phyloP scores from a whole-genome alignment of 2,797 vertebrate genomes.

The Mus spretus region DNA sequence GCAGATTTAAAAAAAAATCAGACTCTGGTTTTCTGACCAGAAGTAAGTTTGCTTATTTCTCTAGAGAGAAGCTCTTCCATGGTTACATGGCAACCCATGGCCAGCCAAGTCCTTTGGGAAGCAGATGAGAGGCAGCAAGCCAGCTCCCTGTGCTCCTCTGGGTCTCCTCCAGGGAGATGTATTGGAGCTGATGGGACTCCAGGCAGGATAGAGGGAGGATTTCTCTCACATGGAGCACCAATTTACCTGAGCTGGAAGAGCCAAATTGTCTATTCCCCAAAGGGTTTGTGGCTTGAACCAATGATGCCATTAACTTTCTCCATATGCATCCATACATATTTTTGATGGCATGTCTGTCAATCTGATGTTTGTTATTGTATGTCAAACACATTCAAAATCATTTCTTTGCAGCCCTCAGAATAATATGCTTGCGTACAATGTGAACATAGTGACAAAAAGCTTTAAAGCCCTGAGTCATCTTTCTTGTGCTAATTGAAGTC shows the following conservation, averaged over 20 bases:
- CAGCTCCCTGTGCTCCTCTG: background rate
- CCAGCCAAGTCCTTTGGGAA: background rate
- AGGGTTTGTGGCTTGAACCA: slow-evolving; percentile 38
- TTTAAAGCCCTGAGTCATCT: slow-evolving; percentile 75
- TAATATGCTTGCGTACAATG: slow-evolving; percentile 63
- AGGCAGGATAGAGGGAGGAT: background rate
- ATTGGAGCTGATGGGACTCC: background rate
- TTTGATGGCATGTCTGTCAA: slow-evolving; percentile 41
- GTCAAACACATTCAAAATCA: slow-evolving; percentile 52
- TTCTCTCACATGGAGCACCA: background rate
- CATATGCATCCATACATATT: background rate
- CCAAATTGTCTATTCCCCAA: slow-evolving; percentile 1
- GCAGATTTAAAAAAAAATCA: background rate
- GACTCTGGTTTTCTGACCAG: slow-evolving; percentile 4
- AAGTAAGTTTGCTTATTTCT: background rate
- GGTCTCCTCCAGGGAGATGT: background rate
- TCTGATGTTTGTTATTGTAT: background rate
- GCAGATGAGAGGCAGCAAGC: background rate
- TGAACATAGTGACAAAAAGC: slow-evolving; percentile 71
- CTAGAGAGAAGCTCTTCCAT: background rate
- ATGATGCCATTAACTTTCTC: slow-evolving; percentile 44
- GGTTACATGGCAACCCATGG: background rate
- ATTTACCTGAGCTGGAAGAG: slow-evolving; percentile 38
- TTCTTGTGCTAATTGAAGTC: slow-evolving; percentile 79
- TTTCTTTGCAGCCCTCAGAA: slow-evolving; percentile 50